Evolutionary conservation across 2,797 vertebrate genomes (phyloP), one percentile per base, ranked within the genome.

Genomic region (Falco peregrinus): DNA sequence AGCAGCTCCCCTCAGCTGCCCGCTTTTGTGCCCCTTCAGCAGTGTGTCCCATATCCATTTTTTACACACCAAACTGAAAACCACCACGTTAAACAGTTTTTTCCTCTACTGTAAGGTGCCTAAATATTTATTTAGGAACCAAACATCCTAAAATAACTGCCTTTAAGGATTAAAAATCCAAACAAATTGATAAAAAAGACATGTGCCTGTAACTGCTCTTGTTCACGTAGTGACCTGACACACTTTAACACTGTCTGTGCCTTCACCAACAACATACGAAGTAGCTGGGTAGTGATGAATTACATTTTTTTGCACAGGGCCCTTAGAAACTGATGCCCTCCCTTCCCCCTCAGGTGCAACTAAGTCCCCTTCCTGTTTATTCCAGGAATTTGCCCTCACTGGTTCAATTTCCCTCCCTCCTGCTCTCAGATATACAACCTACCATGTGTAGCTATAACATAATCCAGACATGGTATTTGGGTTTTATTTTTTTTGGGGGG

Each of bases 81-180:
- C 31, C 80, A 88, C 47, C 29, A 28, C 22, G 11, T 17, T 59
- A 33, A 70, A 39, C 2, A 41, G 13, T 29, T 85, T 77, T 61
- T 13, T 37, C 16, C 4, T 31, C 26, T 51, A 13, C 11, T 24
- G 20, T 57, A 63, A 84, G 8, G 39, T 67, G 10, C 33, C 7
- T n/a, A 84, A 93, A 90, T 86, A 70, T 78, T 86, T 93, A 73
- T 69, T 77, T 24, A 70, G 35, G 21, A 86, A 67, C 7, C 29
- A 84, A 90, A 16, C 13, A 70, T 33, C 16, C 39, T 10, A 76
- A 82, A 65, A 37, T 13, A 47, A 18, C 2, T 20, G 56, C 6
- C 5, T 60, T 67, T 67, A 77, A 60, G 26, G 53, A 70, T 21
- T n/a, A 43, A 56, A 94, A 85, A 13, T 69, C 5, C 8, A 69